Base-by-base conservation (phyloP, 2,113 vertebrate genomes). In the Eleginops maclovinus region DNA sequence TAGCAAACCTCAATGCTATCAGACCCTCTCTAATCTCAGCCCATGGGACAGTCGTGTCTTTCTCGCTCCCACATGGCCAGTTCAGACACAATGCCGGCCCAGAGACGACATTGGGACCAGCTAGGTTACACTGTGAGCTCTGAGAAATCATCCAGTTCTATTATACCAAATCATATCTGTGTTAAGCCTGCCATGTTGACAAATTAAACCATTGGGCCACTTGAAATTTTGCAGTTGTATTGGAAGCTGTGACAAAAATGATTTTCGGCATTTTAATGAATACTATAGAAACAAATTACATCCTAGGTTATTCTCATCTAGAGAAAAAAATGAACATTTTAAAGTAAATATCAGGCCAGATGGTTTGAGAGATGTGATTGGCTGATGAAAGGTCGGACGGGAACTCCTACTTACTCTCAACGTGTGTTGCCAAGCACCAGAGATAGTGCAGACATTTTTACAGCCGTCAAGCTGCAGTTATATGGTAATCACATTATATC, bases 1-100 rank as follows among this genome's bases (percentile, higher is more conserved):
- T 88, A 93, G 93, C 92, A 93, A 90, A 89, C 82, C 79, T 91
- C 89, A 54, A 81, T 73, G 78, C 88, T 93, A 90, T 92, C 93
- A 90, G 90, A 89, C 87, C 54, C 84, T 77, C 82, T 84, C 90
- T 91, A 93, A 92, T 94, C 92, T 90, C 83, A 73, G 83, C 47
- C 86, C 80, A 89, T 93, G 90, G 87, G 91, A 93, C 81, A 86
- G 84, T 55, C 11, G 31, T 66, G 78, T 75, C 87, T 82, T 72
- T 86, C 75, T 86, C 63, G 88, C 92, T 94, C 93, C 90, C 92
- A 93, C 90, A 87, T 83, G 81, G 73, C 67, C 80, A 64, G 60
- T 87, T 76, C 90, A 92, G 90, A 93, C 91, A 93, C 79, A 93
- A 84, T 75, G 85, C 49, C 4, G 13, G 59, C 69, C 79, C 41